Percentiles rank a stretch among this genome's conserved stretches.
These are phyloP conservation scores for Cryptus armator DNA, from an alignment of 2,888 invertebrate genomes.

Conservation along the genomic window DNA sequence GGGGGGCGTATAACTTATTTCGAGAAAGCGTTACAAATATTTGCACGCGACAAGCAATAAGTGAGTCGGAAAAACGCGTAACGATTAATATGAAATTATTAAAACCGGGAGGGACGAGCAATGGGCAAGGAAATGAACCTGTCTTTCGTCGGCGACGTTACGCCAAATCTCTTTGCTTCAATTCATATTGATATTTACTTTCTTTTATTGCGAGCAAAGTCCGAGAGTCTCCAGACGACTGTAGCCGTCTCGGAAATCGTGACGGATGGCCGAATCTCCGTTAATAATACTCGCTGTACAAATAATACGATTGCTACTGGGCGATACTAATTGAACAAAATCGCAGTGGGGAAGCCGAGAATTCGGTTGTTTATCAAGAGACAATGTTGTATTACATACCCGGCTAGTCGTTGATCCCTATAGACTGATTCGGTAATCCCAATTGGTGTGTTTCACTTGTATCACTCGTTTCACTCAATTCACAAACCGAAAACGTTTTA, in stretches of 20 bases:
- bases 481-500: not conserved
- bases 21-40: constrained; percentile 60
- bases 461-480: not conserved
- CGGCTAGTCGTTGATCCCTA: not conserved
- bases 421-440: not conserved
- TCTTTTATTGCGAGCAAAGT: constrained; percentile 72
- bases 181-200: constrained; percentile 76
- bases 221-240: constrained; percentile 64
- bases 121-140: not conserved
- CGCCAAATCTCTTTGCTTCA: constrained; percentile 15
- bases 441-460: no score
- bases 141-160: constrained; percentile 1
- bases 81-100: constrained; percentile 68
- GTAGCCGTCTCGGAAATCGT: not conserved
- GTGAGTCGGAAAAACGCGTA: constrained; percentile 52
- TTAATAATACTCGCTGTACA: not conserved
- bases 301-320: not conserved
- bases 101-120: constrained; percentile 39
- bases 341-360: not conserved
- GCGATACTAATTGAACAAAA: constrained; percentile 23
- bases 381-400: not conserved
- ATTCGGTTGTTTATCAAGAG: not conserved
- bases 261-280: not conserved
- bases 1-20: constrained; percentile 3
- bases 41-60: constrained; percentile 57